Evolutionary conservation across 2,113 vertebrate genomes (phyloP).

Genomic region (Myotis brandtii): DNA sequence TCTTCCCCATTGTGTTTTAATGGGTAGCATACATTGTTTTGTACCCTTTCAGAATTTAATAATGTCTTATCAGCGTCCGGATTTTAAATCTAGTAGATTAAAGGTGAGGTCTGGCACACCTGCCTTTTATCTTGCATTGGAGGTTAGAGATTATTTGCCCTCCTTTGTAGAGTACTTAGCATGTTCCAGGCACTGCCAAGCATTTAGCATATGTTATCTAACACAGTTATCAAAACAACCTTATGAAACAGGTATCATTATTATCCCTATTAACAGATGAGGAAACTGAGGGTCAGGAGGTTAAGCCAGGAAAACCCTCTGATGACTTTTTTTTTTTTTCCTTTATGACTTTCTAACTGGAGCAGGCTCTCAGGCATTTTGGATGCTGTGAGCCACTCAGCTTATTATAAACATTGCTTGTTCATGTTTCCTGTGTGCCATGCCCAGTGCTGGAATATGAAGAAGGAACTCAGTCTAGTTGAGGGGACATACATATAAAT

Average conservation of each 20-base stretch:
- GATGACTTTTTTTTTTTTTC: neutral
- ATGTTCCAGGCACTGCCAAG: slow-evolving; percentile 46
- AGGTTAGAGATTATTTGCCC: slow-evolving; percentile 71
- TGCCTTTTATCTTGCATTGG: slow-evolving; percentile 64
- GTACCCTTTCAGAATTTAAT: slow-evolving; percentile 52
- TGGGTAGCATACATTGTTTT: slow-evolving; percentile 7
- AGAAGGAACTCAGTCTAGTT: neutral
- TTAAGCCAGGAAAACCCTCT: slow-evolving; percentile 51
- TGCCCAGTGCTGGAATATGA: neutral
- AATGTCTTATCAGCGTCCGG: slow-evolving; percentile 57
- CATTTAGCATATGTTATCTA: slow-evolving; percentile 60
- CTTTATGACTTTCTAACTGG: slow-evolving; percentile 3
- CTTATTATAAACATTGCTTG: neutral
- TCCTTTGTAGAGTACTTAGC: slow-evolving; percentile 58
- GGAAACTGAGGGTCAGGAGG: slow-evolving; percentile 67
- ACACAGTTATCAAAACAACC: slow-evolving; percentile 72
- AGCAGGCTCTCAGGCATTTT: neutral
- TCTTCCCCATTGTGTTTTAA: slow-evolving; percentile 12
- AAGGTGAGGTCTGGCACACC: slow-evolving; percentile 60
- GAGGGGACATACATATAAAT: neutral
- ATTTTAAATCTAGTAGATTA: slow-evolving; percentile 67
- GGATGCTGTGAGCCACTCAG: neutral
- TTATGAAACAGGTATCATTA: slow-evolving; percentile 69
- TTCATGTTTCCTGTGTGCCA: neutral
- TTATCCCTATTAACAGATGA: slow-evolving; percentile 68